phyloP scores from a whole-genome alignment of 2,113 vertebrate genomes.

The Apaloderma vittatum region DNA sequence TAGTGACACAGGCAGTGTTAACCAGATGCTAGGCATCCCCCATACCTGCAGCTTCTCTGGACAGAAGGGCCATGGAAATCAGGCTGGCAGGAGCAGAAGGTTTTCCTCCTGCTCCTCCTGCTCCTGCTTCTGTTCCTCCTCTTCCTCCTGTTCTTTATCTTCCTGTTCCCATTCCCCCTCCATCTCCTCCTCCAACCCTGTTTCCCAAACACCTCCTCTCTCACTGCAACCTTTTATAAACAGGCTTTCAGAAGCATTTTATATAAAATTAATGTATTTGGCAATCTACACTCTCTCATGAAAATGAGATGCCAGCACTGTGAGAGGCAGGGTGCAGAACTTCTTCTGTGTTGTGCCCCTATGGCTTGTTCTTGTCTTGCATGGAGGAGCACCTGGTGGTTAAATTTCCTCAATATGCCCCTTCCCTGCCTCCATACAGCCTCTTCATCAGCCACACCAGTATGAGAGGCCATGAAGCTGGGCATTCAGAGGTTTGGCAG shows the following conservation, averaged over 20 bases:
- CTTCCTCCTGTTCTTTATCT: background rate
- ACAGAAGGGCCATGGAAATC: background rate
- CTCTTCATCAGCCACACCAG: background rate
- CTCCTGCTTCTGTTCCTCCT: background rate
- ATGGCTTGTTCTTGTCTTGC: background rate
- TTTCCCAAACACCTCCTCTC: background rate
- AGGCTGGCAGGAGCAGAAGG: background rate
- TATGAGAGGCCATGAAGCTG: rapidly evolving
- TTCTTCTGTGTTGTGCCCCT: background rate
- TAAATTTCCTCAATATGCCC: background rate
- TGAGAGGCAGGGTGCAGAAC: background rate
- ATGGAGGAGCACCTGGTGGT: background rate
- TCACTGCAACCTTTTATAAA: background rate
- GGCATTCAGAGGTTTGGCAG: background rate
- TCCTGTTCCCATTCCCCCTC: background rate
- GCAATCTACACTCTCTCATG: background rate
- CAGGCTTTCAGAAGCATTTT: background rate
- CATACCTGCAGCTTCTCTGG: background rate
- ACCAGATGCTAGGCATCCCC: background rate
- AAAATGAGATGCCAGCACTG: background rate
- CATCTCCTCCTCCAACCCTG: background rate
- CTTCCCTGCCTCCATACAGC: background rate
- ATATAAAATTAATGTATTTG: background rate
- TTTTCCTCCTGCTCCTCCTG: background rate
- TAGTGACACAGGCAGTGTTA: background rate